Conservation (phyloP, 2,113 vertebrate genomes). For the Hypocryptadius cinnamomeus region DNA sequence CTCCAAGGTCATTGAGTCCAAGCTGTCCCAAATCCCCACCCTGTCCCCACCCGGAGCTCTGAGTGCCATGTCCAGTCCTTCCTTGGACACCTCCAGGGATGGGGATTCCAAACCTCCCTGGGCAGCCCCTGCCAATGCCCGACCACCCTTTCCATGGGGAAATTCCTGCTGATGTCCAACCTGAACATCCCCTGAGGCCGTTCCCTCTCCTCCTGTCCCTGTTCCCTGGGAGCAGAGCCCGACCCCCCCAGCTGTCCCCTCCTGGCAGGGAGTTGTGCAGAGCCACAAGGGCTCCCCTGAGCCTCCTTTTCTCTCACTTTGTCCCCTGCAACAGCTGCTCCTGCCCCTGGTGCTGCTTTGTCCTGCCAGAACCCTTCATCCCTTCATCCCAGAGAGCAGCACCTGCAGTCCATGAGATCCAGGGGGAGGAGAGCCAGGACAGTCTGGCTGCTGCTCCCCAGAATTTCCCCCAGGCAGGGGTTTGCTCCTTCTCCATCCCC, state of each 20-base stretch:
- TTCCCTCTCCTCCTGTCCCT: neutral
- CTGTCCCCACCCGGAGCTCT: neutral
- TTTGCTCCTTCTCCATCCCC: neutral
- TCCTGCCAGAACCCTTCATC: neutral
- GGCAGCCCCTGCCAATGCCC: neutral
- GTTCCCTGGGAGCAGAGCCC: neutral
- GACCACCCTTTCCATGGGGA: neutral
- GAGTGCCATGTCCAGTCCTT: neutral
- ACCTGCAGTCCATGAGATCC: neutral
- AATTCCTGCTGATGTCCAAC: neutral
- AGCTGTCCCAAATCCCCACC: neutral
- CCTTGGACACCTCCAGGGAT: neutral
- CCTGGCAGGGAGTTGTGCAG: neutral
- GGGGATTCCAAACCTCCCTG: neutral
- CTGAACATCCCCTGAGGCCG: rapidly evolving
- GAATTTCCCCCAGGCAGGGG: neutral
- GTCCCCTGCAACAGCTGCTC: neutral
- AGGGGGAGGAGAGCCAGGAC: neutral
- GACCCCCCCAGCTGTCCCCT: neutral
- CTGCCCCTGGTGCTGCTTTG: neutral
- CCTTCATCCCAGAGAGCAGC: neutral
- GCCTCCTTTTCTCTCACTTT: neutral
- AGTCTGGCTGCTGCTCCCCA: neutral
- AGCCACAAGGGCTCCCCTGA: neutral
- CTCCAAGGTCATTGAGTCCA: rapidly evolving